phyloP scores from a whole-genome alignment of 2,797 vertebrate species.

The Tympanoctomys barrerae region DNA sequence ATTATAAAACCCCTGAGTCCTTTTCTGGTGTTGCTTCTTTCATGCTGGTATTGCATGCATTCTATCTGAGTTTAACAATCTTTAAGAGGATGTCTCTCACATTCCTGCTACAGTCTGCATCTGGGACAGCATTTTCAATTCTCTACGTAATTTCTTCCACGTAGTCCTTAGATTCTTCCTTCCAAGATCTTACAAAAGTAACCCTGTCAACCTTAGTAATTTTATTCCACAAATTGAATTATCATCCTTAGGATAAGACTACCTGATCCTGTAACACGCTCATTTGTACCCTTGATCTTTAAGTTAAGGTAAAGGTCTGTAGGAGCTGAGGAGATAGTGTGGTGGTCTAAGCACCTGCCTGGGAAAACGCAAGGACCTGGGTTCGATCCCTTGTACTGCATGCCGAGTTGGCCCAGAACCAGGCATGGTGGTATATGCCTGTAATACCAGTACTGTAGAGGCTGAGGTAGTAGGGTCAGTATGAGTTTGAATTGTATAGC shows the following conservation, averaged over 20 bases:
- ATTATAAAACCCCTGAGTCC: background rate
- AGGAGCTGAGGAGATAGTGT: no score
- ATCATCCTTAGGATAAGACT: background rate
- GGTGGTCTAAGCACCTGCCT: no score
- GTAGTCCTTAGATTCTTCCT: background rate
- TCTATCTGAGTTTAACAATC: background rate
- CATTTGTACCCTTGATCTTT: constrained; percentile 84
- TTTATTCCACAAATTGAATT: background rate
- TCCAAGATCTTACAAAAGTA: background rate
- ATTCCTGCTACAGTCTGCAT: background rate
- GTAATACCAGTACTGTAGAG: no score
- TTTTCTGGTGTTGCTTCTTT: background rate
- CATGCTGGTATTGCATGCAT: background rate
- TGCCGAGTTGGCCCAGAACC: no score
- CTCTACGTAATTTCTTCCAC: background rate
- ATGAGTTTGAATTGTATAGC: no score
- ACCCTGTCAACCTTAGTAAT: background rate
- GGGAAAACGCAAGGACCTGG: no score
- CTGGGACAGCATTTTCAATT: background rate
- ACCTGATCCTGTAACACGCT: background rate
- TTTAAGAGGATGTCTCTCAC: background rate
- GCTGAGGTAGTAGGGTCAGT: no score
- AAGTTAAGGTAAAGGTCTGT: constrained; percentile 94
- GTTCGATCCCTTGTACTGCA: no score
- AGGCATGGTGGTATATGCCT: no score